Evolutionary conservation across 2,113 vertebrate species (phyloP).

Genomic region (Lycaon pictus): DNA sequence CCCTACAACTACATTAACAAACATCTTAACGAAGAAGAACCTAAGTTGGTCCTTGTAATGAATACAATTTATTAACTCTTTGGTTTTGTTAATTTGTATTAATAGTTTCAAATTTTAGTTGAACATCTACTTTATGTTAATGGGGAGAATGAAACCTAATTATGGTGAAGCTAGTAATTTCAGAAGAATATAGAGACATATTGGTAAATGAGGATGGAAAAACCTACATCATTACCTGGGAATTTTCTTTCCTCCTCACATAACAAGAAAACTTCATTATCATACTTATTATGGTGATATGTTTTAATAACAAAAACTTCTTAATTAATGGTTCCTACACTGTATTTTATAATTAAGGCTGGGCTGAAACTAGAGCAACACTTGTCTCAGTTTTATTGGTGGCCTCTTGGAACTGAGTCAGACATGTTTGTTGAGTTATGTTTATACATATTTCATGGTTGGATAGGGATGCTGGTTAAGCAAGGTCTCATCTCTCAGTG

Average conservation of each 20-base stretch:
- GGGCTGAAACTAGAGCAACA: neutral
- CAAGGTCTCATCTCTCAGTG: neutral
- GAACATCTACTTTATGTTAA: neutral
- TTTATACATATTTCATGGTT: neutral
- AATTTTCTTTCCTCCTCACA: neutral
- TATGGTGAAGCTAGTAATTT: neutral
- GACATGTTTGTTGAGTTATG: neutral
- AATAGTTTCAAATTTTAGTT: constrained; percentile 25
- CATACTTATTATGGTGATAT: neutral
- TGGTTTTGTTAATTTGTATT: neutral
- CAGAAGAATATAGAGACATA: neutral
- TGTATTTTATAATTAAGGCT: neutral
- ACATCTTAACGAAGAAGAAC: neutral
- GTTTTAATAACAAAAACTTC: constrained; percentile 35
- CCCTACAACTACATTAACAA: neutral
- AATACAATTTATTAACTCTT: neutral
- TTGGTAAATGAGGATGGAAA: neutral
- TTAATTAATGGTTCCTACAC: neutral
- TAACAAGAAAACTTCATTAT: neutral
- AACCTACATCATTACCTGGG: neutral
- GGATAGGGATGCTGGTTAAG: neutral
- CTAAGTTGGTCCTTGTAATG: neutral
- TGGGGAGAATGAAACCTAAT: neutral
- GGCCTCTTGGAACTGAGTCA: neutral
- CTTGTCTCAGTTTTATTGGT: neutral